Conservation (phyloP, 2,888 invertebrate genomes). For the Chydorus sphaericus region DNA sequence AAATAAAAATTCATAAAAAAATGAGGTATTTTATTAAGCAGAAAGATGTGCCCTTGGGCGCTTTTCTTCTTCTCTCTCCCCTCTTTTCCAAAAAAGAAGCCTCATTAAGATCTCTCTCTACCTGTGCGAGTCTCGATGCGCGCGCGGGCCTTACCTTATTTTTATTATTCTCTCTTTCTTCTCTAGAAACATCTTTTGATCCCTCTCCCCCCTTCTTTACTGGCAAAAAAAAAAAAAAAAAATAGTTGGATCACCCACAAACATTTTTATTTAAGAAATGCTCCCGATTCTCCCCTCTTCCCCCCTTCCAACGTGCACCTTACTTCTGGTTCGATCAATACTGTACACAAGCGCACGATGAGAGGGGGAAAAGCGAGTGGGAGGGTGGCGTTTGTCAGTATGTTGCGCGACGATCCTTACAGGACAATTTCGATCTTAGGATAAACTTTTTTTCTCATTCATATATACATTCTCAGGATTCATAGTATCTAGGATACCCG, state of each 20-base stretch:
- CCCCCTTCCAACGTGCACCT: not conserved
- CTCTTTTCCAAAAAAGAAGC: not conserved
- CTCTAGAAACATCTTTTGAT: not conserved
- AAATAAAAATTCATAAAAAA: too few species aligned
- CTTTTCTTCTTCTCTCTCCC: not conserved
- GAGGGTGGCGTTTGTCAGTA: not conserved
- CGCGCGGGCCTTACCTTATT: not conserved
- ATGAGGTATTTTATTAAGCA: too few species aligned
- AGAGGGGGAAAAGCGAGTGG: not conserved
- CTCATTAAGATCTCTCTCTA: slow-evolving; percentile 8
- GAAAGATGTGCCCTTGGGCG: too few species aligned
- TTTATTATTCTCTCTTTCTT: not conserved
- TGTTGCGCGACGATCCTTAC: too few species aligned
- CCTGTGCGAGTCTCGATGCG: slow-evolving; percentile 7
- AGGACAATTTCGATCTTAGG: too few species aligned
- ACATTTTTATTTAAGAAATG: not conserved
- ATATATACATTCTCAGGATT: too few species aligned
- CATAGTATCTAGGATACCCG: too few species aligned
- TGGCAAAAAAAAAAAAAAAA: too few species aligned
- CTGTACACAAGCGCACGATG: not conserved
- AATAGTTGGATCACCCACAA: not conserved
- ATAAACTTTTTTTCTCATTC: too few species aligned
- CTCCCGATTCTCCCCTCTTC: not conserved
- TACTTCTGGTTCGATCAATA: slow-evolving; percentile 1
- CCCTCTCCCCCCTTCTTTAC: not conserved